phyloP scores from a whole-genome alignment of 2,113 vertebrate genomes.

The Erpornis zantholeuca region DNA sequence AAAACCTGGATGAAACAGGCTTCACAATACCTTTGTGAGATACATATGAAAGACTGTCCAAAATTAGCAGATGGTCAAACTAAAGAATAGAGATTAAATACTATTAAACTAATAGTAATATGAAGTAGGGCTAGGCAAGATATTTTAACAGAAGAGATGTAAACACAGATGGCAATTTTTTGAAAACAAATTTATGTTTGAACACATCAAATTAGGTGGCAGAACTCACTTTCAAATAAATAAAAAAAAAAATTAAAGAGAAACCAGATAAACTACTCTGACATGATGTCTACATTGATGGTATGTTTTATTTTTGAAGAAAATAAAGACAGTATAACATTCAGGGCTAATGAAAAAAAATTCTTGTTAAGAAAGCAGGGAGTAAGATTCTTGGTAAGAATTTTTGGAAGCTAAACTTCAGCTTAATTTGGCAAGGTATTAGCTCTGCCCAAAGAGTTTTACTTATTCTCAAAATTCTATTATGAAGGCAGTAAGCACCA shows the following conservation, averaged over 20 bases:
- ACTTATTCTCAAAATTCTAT: not conserved
- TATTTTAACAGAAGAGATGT: not conserved
- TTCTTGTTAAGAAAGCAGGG: not conserved
- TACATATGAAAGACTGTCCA: not conserved
- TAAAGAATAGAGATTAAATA: not conserved
- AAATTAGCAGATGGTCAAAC: conserved; percentile 34
- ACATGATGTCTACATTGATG: not conserved
- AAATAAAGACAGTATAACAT: not conserved
- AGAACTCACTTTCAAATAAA: not conserved
- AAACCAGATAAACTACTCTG: not conserved
- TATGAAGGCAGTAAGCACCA: not conserved
- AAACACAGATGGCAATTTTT: not conserved
- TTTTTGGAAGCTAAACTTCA: not conserved
- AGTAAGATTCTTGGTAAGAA: not conserved
- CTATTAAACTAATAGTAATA: not conserved
- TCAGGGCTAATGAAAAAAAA: not conserved
- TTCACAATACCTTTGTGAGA: not conserved
- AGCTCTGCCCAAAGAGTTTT: not conserved
- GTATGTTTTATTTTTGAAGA: not conserved
- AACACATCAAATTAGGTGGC: not conserved
- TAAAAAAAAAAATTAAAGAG: not conserved
- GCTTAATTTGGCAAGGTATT: not conserved
- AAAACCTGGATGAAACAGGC: conserved; percentile 2
- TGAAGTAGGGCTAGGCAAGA: not conserved
- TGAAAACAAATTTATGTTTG: not conserved